phyloP scores from a whole-genome alignment of 2,113 vertebrate genomes.

The Antennarius striatus region DNA sequence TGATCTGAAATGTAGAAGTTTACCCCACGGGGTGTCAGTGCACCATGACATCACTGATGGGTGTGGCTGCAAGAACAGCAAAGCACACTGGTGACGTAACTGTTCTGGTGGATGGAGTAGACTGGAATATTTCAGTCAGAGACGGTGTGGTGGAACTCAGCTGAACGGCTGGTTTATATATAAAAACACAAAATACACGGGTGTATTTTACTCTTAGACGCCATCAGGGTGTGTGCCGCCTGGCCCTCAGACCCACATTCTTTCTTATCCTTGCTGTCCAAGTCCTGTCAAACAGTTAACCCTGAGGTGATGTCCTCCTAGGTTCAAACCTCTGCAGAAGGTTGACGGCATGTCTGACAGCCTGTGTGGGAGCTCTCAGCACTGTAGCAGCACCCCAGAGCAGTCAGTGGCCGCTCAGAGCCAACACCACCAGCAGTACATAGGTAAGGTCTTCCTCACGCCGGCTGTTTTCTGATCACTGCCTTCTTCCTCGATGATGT shows the following conservation, averaged over 20 bases:
- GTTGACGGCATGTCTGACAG: conserved; percentile 87
- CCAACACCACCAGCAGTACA: conserved; percentile 97
- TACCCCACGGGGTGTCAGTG: background rate
- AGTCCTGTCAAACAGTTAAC: conserved; percentile 10
- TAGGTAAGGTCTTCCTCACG: conserved; percentile 80
- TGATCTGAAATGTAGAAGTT: too few species aligned
- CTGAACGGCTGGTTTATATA: too few species aligned
- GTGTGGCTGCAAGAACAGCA: background rate
- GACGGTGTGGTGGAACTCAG: too few species aligned
- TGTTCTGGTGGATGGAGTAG: background rate
- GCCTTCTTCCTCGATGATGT: too few species aligned
- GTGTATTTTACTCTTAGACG: too few species aligned
- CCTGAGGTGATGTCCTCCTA: conserved; percentile 44
- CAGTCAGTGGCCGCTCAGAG: conserved; percentile 91
- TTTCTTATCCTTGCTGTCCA: background rate
- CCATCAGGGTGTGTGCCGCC: too few species aligned
- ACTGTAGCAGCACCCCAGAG: conserved; percentile 84
- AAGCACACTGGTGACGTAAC: background rate
- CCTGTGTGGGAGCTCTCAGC: conserved; percentile 81
- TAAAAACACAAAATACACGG: too few species aligned
- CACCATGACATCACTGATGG: background rate
- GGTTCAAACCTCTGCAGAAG: conserved; percentile 94
- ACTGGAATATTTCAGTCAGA: background rate
- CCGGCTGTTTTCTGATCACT: too few species aligned
- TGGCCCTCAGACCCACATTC: background rate